Base-by-base conservation (phyloP, 2,888 invertebrate genomes). In the Trisateles emortualis region DNA sequence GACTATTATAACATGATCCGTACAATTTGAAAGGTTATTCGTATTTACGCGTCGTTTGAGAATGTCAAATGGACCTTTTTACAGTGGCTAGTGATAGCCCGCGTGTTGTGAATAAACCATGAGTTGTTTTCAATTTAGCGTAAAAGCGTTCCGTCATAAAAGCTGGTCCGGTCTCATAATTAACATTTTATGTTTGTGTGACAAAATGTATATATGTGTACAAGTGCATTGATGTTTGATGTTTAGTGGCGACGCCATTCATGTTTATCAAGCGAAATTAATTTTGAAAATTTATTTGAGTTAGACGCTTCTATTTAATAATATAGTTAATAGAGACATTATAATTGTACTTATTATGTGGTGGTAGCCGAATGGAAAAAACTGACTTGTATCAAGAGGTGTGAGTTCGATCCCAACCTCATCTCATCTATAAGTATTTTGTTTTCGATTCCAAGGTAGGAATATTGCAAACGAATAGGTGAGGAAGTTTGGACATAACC, bases 121-220 rank as follows among this genome's bases (percentile, higher is more conserved):
- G 91, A 90, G 88, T 84, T 90, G 90, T 91, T 90, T 91, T 90
- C 90, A 90, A 90, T 91, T 91, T 88, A 79, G 84, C 88, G 89
- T 90, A 88, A 91, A 90, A 91, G 91, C 89, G 84, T 90, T 83
- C 71, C 64, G 87, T 88, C 88, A 88, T 90, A 90, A 90, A 89
- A 82, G 81, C 83, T 68, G 76, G 79, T 78, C 81, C 74, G 69
- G 71, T 74, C 72, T 74, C 79, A 84, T 87, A 90, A 90, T 90
- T 89, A 90, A 86, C 85, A 84, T 86, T 82, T 85, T 83, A 83
- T 84, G 74, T 80, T 70, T 74, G 70, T 70, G 64, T 73, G 78
- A 81, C 76, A 79, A 79, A 78, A n/a, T n/a, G n/a, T 77, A 36
- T 35, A 33, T 73, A 61, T 68, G 17, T 40, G 50, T 50, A 58